phyloP scores from a whole-genome alignment of 2,113 vertebrate species.

The Calonectris borealis region DNA sequence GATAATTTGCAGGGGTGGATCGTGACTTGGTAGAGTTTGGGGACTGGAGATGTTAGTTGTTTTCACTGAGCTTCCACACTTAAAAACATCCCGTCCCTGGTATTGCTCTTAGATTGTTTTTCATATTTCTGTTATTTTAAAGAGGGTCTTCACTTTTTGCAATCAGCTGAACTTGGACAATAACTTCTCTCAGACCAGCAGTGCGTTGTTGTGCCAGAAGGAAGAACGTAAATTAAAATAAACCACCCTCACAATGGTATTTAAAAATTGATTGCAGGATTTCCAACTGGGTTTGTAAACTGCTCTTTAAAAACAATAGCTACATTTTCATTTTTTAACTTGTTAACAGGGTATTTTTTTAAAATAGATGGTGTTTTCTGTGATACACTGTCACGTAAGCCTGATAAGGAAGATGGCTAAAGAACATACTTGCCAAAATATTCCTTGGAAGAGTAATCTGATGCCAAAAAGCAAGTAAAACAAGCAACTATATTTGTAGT shows the following conservation, averaged over 20 bases:
- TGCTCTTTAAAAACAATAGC: neutral
- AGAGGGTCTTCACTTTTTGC: neutral
- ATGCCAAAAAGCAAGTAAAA: constrained; percentile 32
- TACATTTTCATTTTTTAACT: neutral
- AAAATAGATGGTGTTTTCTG: neutral
- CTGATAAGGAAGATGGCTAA: constrained; percentile 13
- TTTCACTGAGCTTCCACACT: neutral
- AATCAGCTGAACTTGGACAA: neutral
- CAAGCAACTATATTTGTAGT: neutral
- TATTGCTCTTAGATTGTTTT: neutral
- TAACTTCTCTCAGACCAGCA: neutral
- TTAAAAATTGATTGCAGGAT: constrained; percentile 23
- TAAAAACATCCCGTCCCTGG: neutral
- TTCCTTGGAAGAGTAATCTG: neutral
- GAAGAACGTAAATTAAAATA: neutral
- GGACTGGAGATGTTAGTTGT: neutral
- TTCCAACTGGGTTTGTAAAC: constrained; percentile 18
- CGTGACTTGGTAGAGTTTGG: neutral
- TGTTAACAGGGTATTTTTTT: neutral
- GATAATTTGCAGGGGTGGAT: neutral
- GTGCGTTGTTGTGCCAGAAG: neutral
- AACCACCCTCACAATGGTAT: constrained; percentile 13
- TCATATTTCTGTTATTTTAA: neutral
- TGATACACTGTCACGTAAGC: neutral
- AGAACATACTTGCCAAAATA: constrained; percentile 23